A percentile compares a stretch with the other conserved stretches of the same genome.
phyloP scores from a whole-genome alignment of 35 echinoderm and acorn worm species.

The Chiridota heheva region DNA sequence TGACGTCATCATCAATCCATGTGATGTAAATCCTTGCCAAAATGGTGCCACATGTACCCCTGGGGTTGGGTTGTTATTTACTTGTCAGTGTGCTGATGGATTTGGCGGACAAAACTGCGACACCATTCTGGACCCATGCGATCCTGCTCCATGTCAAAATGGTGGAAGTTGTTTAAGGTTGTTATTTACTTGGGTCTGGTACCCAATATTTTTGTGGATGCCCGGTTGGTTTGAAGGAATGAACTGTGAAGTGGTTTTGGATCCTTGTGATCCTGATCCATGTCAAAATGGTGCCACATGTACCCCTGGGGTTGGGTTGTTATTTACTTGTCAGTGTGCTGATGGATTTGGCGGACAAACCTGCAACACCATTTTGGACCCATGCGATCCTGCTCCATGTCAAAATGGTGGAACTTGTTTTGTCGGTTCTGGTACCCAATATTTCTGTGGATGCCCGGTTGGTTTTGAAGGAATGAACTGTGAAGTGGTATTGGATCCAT shows the following conservation, averaged over 20 bases:
- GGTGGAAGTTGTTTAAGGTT: too few relatives aligned
- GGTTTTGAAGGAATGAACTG: conserved; percentile 61
- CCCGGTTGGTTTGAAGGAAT: too few relatives aligned
- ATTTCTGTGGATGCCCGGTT: conserved; percentile 17
- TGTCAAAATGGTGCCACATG: conserved; percentile 57
- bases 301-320: not conserved
- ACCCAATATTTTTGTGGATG: too few relatives aligned
- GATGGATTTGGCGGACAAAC: conserved; percentile 33
- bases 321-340: conserved; percentile 37
- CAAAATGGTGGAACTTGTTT: conserved; percentile 16
- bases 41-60: conserved; percentile 39
- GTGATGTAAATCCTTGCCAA: conserved; percentile 34
- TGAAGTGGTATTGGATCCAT: conserved; percentile 46
- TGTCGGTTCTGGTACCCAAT: not conserved
- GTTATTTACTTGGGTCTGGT: too few relatives aligned
- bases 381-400: conserved; percentile 25
- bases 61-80: conserved; percentile 1
- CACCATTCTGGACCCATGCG: too few relatives aligned
- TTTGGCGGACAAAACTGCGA: conserved; percentile 39
- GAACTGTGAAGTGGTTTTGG: too few relatives aligned
- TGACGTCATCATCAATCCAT: conserved; percentile 19
- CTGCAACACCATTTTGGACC: too few relatives aligned
- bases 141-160: too few relatives aligned
- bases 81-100: conserved; percentile 31
- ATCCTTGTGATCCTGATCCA: conserved; percentile 37